Percentiles rank a stretch among this genome's conserved stretches.
Evolutionary conservation across 1,140 invertebrate genomes (phyloP).

Genomic region (Cyclina sinensis): DNA sequence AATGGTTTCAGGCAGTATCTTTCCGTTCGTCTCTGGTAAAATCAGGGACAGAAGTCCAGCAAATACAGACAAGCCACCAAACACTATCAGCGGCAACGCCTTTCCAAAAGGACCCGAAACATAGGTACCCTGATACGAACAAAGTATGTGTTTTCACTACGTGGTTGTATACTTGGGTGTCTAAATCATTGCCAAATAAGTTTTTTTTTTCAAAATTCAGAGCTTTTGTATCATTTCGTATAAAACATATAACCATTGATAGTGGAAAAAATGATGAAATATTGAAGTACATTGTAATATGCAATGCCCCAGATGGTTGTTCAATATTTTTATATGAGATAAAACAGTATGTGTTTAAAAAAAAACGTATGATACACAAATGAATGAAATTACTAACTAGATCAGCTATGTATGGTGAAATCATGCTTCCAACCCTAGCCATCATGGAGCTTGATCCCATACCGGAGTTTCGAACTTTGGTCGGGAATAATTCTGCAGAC

Average conservation of each 20-base stretch:
- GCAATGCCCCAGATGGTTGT: too few species aligned
- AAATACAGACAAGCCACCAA: slow-evolving; percentile 88
- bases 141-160: neutral
- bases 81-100: slow-evolving; percentile 88
- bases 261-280: too few species aligned
- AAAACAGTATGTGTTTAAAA: too few species aligned
- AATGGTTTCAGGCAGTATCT: slow-evolving; percentile 88
- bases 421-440: slow-evolving; percentile 71
- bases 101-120: slow-evolving; percentile 73
- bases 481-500: slow-evolving; percentile 90
- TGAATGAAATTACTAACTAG: slow-evolving; percentile 36
- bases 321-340: too few species aligned
- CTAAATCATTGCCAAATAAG: neutral
- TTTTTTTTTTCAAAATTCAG: too few species aligned
- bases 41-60: slow-evolving; percentile 87
- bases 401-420: slow-evolving; percentile 71
- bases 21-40: slow-evolving; percentile 89
- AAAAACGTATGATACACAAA: too few species aligned
- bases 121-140: slow-evolving; percentile 63
- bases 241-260: neutral
- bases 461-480: slow-evolving; percentile 92
- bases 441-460: slow-evolving; percentile 71
- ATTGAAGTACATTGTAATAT: too few species aligned
- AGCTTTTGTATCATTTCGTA: neutral
- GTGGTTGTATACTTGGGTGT: neutral